Base-by-base conservation (phyloP, 2,113 vertebrate species). In the Coturnix japonica region DNA sequence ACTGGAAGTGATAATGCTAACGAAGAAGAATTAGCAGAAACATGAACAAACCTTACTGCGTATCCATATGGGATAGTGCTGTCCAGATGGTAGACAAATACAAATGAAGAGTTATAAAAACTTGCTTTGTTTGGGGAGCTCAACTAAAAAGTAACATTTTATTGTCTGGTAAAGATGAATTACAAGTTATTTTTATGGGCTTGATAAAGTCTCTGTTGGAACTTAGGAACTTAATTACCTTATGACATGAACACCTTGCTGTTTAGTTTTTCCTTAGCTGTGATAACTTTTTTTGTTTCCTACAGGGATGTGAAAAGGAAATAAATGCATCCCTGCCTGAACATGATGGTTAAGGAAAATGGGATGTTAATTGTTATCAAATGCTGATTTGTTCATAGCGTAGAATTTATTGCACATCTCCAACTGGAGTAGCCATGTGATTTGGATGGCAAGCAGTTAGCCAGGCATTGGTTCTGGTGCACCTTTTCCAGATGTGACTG, bases 361-460 rank as follows among this genome's bases (percentile, higher is more conserved):
- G 28, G 19, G n/a, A 61, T 37, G 26, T 56, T 80, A 85, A 71
- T 84, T 84, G 30, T 90, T 93, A 84, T 63, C 57, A 87, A 89
- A 61, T 47, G 47, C 43, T 89, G 57, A 2, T 30, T 81, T 90
- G 15, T 57, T 81, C 0, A 0, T 65, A 54, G 59, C 28, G 25
- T 59, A 61, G 56, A 70, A 33, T 67, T 87, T 72, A 28, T 72
- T 72, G 39, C 23, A 60, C 6, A 4, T 39, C 18, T 84, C 47
- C 37, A 37, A 0, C 23, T 89, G 59, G 49, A 87, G 23, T 7
- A 87, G 19, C n/a, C 7, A 7, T 53, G 35, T 49, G 71, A 65
- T 84, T 84, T 7, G 37, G 53, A 21, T 73, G 37, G 14, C 44
- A 20, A 15, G 49, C 18, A 14, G 11, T 11, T 74, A n/a, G 30